Conservation (phyloP, 1,140 invertebrate genomes). For the Hesperophylax magnus region DNA sequence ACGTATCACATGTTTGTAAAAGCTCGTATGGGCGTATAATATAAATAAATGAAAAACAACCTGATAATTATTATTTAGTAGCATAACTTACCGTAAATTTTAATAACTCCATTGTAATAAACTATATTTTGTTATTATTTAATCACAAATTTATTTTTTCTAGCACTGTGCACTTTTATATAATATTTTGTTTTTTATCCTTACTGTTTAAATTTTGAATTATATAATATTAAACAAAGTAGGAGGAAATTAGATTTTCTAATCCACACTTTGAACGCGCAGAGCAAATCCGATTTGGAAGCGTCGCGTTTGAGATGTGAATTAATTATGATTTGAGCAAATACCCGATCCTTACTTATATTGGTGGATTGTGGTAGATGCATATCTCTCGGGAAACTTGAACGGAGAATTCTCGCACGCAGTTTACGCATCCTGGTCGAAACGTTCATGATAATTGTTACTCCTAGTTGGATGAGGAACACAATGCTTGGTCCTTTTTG, state of each 20-base stretch:
- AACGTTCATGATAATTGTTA: background rate
- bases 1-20: too few species aligned
- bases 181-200: background rate
- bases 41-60: too few species aligned
- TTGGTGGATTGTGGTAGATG: background rate
- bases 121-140: background rate
- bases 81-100: background rate
- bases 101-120: background rate
- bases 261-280: background rate
- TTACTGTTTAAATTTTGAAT: too few species aligned
- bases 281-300: slow-evolving; percentile 1
- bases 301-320: slow-evolving; percentile 40
- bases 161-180: background rate
- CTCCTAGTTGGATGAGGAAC: background rate
- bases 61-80: too few species aligned
- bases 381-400: slow-evolving; percentile 25
- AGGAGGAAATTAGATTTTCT: background rate
- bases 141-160: background rate
- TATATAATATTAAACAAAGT: background rate
- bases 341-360: slow-evolving; percentile 54
- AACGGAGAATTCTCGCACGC: background rate
- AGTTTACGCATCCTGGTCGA: background rate
- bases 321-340: slow-evolving; percentile 56
- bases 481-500: background rate
- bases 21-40: too few species aligned